These are phyloP conservation scores for Drosophila serrata DNA, from an alignment of 1,140 invertebrate genomes.

Conservation along the genomic window DNA sequence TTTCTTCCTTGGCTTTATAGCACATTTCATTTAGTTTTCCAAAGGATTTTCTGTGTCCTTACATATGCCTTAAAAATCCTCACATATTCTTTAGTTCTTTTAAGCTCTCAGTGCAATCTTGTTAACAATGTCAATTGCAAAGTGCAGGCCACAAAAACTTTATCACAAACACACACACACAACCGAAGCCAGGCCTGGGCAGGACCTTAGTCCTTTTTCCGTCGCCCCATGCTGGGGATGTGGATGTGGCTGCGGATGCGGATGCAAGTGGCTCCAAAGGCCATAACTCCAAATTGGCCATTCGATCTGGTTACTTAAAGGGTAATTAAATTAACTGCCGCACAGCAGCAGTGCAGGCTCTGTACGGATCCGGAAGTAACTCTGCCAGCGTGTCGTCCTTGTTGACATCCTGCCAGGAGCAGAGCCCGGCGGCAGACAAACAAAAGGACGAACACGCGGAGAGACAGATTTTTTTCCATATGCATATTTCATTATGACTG, in stretches of 20 bases:
- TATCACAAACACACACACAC: slow-evolving; percentile 1
- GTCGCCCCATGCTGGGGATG: slow-evolving; percentile 14
- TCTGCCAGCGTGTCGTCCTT: slow-evolving; percentile 59
- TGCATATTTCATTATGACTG: slow-evolving; percentile 80
- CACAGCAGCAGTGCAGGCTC: slow-evolving; percentile 40
- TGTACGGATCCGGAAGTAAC: slow-evolving; percentile 21
- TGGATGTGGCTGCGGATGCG: slow-evolving; percentile 13
- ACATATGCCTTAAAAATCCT: neutral
- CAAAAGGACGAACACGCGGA: slow-evolving; percentile 41
- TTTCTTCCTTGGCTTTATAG: no score
- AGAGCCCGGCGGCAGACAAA: slow-evolving; percentile 31
- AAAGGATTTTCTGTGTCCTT: neutral
- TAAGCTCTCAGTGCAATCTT: neutral
- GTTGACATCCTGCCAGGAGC: slow-evolving; percentile 59
- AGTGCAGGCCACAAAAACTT: slow-evolving; percentile 53
- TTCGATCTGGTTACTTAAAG: slow-evolving; percentile 85
- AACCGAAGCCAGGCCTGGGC: neutral
- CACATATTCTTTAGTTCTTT: neutral
- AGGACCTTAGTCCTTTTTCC: neutral
- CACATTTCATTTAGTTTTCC: neutral
- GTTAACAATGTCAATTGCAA: slow-evolving; percentile 56
- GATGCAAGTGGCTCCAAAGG: slow-evolving; percentile 37
- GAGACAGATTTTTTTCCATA: slow-evolving; percentile 46
- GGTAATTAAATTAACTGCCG: slow-evolving; percentile 83
- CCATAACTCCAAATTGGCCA: slow-evolving; percentile 71